These are phyloP conservation scores for Pentamera pediparva DNA, from an alignment of 53 echinoderm and acorn worm species.

Conservation along the genomic window DNA sequence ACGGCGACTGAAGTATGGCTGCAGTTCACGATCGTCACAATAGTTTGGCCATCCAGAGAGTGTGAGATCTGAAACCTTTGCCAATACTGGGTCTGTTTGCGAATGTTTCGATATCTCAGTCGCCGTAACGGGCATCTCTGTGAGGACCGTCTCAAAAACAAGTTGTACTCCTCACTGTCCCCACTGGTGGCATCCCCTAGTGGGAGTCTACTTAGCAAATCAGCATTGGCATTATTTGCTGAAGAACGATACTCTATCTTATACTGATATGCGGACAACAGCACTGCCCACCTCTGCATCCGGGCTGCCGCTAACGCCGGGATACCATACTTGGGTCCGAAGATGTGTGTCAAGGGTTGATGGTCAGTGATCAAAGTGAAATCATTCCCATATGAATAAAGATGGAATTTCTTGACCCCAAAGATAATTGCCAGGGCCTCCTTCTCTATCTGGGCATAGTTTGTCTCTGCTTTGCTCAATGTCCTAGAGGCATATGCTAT, in stretches of 20 bases:
- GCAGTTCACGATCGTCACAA: constrained; percentile 18
- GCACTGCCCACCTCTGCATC: constrained; percentile 36
- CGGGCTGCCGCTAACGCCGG: constrained; percentile 28
- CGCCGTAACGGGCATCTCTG: constrained; percentile 43
- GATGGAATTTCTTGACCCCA: constrained; percentile 50
- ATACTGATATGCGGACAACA: constrained; percentile 25
- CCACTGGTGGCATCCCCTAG: constrained; percentile 41
- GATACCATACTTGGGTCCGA: constrained; percentile 32
- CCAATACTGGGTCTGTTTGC: constrained; percentile 18
- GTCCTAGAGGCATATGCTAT: constrained; percentile 55
- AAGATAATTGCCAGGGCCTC: constrained; percentile 36
- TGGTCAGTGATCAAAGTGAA: constrained; percentile 17
- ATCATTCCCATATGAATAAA: constrained; percentile 37
- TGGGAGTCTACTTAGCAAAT: constrained; percentile 22
- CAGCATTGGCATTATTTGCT: constrained; percentile 4
- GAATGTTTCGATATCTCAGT: constrained; percentile 34
- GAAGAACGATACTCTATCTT: constrained; percentile 8
- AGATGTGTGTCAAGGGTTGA: constrained; percentile 21
- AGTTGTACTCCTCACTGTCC: constrained; percentile 38
- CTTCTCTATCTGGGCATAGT: constrained; percentile 50
- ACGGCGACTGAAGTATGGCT: constrained; percentile 37
- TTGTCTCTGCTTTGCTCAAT: constrained; percentile 23
- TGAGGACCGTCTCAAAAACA: background rate
- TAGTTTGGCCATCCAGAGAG: constrained; percentile 45
- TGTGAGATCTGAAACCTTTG: constrained; percentile 40